phyloP scores from a whole-genome alignment of 1,140 invertebrate species.

The Drosophila littoralis region DNA sequence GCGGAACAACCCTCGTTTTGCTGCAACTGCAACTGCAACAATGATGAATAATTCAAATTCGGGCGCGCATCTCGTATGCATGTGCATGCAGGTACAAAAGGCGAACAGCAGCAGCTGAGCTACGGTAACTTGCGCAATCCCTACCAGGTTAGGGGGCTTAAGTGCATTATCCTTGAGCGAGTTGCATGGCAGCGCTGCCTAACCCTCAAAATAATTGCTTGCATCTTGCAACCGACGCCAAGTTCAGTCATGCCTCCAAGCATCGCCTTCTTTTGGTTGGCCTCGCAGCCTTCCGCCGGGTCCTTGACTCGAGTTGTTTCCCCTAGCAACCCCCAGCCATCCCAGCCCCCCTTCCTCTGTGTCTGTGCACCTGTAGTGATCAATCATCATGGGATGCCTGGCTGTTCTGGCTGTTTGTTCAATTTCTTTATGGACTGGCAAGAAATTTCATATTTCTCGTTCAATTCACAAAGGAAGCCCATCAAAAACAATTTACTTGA shows the following conservation, averaged over 20 bases:
- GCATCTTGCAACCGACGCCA: slow-evolving; percentile 7
- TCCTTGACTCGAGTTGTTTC: background rate
- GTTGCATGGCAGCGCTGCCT: slow-evolving; percentile 27
- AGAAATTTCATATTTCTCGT: slow-evolving; percentile 21
- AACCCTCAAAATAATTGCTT: slow-evolving; percentile 47
- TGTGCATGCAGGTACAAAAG: slow-evolving; percentile 6
- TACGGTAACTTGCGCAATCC: slow-evolving; percentile 29
- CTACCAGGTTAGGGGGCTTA: slow-evolving; percentile 28
- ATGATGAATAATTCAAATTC: slow-evolving; percentile 71
- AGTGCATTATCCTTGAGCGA: slow-evolving; percentile 54
- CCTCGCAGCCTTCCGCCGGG: background rate
- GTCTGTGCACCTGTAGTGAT: slow-evolving; percentile 14
- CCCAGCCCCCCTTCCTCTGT: background rate
- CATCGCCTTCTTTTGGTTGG: background rate
- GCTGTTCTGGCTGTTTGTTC: slow-evolving; percentile 1
- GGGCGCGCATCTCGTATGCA: slow-evolving; percentile 25
- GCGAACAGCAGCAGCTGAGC: slow-evolving; percentile 11
- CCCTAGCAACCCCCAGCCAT: background rate
- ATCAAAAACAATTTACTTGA: slow-evolving; percentile 21
- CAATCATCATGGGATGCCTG: slow-evolving; percentile 31
- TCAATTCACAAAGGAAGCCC: slow-evolving; percentile 9
- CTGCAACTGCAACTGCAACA: slow-evolving; percentile 48
- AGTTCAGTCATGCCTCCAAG: background rate
- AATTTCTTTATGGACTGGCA: slow-evolving; percentile 2
- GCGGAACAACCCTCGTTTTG: slow-evolving; percentile 31